phyloP scores from a whole-genome alignment of 2,113 vertebrate genomes.

The Psittacula cyanocephala region DNA sequence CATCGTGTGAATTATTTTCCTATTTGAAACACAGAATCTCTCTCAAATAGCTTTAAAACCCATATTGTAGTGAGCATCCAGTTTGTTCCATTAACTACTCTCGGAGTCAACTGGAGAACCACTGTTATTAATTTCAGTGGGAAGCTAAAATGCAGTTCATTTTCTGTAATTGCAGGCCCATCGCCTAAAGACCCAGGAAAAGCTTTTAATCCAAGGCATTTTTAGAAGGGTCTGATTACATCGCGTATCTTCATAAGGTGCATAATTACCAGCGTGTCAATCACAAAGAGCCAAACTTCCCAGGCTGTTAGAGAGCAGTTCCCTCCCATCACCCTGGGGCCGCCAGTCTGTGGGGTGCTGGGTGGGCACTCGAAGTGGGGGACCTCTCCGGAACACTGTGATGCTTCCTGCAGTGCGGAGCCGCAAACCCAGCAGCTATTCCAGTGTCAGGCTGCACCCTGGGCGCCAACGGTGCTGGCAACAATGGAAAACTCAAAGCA shows the following conservation, averaged over 20 bases:
- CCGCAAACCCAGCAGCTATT: background rate
- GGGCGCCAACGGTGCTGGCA: rapidly evolving
- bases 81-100: conserved; percentile 83
- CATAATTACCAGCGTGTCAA: conserved; percentile 67
- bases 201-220: conserved; percentile 83
- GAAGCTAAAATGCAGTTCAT: conserved; percentile 82
- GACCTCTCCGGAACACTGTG: rapidly evolving
- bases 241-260: conserved; percentile 70
- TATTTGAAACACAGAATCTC: conserved; percentile 78
- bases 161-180: conserved; percentile 81
- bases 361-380: background rate
- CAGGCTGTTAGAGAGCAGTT: background rate
- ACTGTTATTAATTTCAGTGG: conserved; percentile 79
- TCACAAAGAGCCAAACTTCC: conserved; percentile 59
- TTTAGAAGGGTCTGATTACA: conserved; percentile 78
- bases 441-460: background rate
- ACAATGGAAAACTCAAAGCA: background rate
- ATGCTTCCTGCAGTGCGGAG: rapidly evolving
- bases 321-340: rapidly evolving
- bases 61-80: conserved; percentile 71
- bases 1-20: conserved; percentile 75
- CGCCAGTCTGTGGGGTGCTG: rapidly evolving
- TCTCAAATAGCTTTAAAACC: conserved; percentile 79
- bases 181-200: conserved; percentile 78
- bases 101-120: conserved; percentile 77